These are phyloP conservation scores for Polylopha cassiicola DNA, from an alignment of 2,888 invertebrate species.

Conservation along the genomic window DNA sequence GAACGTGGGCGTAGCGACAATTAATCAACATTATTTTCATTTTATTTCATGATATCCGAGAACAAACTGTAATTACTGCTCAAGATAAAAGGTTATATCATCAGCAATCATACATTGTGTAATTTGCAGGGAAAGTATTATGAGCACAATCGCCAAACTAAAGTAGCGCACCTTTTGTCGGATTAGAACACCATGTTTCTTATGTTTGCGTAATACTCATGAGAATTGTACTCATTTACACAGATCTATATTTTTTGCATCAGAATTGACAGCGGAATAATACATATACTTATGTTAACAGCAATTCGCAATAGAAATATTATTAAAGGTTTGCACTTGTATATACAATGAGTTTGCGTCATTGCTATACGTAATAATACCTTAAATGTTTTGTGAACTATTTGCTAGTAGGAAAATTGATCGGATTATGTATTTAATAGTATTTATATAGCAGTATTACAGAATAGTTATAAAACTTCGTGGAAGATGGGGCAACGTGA, in stretches of 20 bases:
- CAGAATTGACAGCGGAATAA: conserved; percentile 25
- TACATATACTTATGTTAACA: neutral
- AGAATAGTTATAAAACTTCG: conserved; percentile 28
- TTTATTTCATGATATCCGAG: conserved; percentile 33
- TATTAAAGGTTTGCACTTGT: conserved; percentile 16
- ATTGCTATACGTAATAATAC: conserved; percentile 11
- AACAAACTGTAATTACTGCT: conserved; percentile 48
- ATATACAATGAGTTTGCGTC: conserved; percentile 14
- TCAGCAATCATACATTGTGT: conserved; percentile 41
- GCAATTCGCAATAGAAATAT: conserved; percentile 6
- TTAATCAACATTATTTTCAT: conserved; percentile 42
- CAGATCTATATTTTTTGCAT: conserved; percentile 32
- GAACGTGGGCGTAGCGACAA: conserved; percentile 39
- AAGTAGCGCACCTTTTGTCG: conserved; percentile 60
- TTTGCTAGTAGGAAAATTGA: no score
- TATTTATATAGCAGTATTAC: conserved; percentile 25
- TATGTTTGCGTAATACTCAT: conserved; percentile 46
- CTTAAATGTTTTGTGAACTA: neutral
- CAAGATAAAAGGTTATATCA: conserved; percentile 53
- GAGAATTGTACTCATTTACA: conserved; percentile 38
- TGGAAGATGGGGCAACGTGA: conserved; percentile 36
- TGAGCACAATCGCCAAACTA: conserved; percentile 47
- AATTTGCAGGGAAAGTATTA: conserved; percentile 50
- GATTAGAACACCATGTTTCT: conserved; percentile 46
- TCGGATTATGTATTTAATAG: no score